These are phyloP conservation scores for Urocyon cinereoargenteus DNA, from an alignment of 2,797 vertebrate genomes.

Conservation along the genomic window DNA sequence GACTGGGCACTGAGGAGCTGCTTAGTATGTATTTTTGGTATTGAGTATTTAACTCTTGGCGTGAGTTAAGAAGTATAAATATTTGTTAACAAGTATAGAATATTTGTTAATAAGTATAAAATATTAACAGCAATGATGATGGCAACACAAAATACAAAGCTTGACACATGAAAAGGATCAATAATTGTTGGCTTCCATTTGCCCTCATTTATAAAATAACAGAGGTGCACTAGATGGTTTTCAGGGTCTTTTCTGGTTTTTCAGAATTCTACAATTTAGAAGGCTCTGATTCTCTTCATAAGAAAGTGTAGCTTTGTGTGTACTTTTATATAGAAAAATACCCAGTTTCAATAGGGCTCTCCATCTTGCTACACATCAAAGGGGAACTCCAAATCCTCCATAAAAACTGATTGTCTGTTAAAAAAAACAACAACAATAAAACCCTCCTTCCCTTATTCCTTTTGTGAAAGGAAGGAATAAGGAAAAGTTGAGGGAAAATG, in stretches of 20 bases:
- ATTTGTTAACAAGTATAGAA: background rate
- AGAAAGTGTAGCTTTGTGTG: slow-evolving; percentile 33
- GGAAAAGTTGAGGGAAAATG: slow-evolving; percentile 34
- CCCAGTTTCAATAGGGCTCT: slow-evolving; percentile 23
- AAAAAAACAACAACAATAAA: background rate
- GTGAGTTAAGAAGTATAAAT: no score
- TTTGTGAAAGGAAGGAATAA: slow-evolving; percentile 35
- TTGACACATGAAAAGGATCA: background rate
- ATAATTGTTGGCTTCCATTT: background rate
- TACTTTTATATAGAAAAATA: slow-evolving; percentile 26
- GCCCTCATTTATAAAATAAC: background rate
- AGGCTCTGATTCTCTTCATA: slow-evolving; percentile 28
- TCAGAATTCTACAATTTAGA: slow-evolving; percentile 40
- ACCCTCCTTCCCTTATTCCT: background rate
- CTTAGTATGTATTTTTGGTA: background rate
- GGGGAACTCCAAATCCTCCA: background rate
- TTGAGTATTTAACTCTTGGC: background rate
- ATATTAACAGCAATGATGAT: background rate
- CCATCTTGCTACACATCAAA: slow-evolving; percentile 20
- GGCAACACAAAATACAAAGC: background rate
- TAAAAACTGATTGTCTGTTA: slow-evolving; percentile 56
- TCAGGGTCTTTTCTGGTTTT: background rate
- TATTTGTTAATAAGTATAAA: background rate
- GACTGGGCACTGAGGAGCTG: background rate
- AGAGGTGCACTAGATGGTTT: background rate